Conservation (phyloP, 92 coral and sea anemone species). For the Paramuricea clavata region DNA sequence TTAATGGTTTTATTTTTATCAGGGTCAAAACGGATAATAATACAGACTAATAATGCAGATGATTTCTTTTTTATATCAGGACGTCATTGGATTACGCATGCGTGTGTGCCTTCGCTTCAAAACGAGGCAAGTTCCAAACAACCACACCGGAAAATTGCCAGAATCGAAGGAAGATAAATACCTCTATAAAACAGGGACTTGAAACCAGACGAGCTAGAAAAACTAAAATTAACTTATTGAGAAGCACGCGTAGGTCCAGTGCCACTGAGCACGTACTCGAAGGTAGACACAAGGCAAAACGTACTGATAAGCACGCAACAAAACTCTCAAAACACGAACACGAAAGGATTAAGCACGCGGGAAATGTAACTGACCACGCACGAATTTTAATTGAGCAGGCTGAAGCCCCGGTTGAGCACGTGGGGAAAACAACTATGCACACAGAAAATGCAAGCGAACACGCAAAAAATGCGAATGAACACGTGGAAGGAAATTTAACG, state of each 20-base stretch:
- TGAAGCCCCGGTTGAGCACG: background rate
- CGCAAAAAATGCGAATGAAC: background rate
- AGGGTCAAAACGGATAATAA: no score
- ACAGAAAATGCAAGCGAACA: background rate
- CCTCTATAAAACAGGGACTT: slow-evolving; percentile 70
- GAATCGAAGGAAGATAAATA: slow-evolving; percentile 11
- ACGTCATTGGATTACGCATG: slow-evolving; percentile 72
- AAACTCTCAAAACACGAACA: background rate
- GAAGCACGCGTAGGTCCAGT: background rate
- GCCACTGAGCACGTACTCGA: background rate
- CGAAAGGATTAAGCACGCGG: background rate
- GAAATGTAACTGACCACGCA: background rate
- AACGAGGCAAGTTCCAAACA: slow-evolving; percentile 7
- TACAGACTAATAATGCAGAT: no score
- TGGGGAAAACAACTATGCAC: background rate
- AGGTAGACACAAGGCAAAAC: background rate
- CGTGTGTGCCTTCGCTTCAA: slow-evolving; percentile 67
- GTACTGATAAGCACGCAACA: background rate
- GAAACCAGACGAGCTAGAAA: background rate
- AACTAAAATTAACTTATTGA: background rate
- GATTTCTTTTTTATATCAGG: slow-evolving; percentile 44
- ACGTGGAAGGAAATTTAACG: background rate
- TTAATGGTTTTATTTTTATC: no score
- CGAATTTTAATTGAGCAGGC: background rate
- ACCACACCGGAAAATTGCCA: background rate